phyloP scores from a whole-genome alignment of 2,113 vertebrate genomes.

The Saccopteryx bilineata region DNA sequence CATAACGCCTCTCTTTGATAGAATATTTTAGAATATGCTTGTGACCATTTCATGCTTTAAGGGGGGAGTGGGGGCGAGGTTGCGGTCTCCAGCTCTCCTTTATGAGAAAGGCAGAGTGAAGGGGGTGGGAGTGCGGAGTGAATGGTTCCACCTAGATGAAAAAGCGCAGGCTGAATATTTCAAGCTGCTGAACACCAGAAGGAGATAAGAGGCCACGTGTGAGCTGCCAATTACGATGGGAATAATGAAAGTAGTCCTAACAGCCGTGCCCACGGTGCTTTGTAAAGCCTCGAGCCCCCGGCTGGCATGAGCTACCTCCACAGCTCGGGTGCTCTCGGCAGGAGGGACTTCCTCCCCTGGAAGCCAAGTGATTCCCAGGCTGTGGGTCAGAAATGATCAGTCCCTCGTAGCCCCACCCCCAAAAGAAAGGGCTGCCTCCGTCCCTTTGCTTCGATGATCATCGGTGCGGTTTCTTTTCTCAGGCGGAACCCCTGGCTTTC shows the following conservation, averaged over 20 bases:
- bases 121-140: background rate
- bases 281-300: background rate
- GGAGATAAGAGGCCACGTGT: conserved; percentile 72
- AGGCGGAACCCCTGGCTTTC: too few relatives aligned
- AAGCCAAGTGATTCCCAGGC: too few relatives aligned
- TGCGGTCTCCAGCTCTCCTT: background rate
- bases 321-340: background rate
- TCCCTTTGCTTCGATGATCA: background rate
- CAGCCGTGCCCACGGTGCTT: background rate
- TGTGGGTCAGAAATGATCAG: background rate
- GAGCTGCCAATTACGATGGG: conserved; percentile 64
- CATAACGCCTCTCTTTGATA: conserved; percentile 64
- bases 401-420: background rate
- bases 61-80: background rate
- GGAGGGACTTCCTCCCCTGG: background rate
- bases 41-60: conserved; percentile 32
- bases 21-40: background rate
- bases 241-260: conserved; percentile 13
- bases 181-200: conserved; percentile 71
- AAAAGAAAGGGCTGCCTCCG: accelerated
- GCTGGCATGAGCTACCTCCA: background rate
- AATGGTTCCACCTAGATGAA: conserved; percentile 46
- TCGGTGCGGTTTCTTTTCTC: background rate
- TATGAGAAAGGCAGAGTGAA: conserved; percentile 5
- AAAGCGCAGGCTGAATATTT: conserved; percentile 63